Evolutionary conservation across 2,888 invertebrate species (phyloP).

Genomic region (Chaitophorus viminalis): DNA sequence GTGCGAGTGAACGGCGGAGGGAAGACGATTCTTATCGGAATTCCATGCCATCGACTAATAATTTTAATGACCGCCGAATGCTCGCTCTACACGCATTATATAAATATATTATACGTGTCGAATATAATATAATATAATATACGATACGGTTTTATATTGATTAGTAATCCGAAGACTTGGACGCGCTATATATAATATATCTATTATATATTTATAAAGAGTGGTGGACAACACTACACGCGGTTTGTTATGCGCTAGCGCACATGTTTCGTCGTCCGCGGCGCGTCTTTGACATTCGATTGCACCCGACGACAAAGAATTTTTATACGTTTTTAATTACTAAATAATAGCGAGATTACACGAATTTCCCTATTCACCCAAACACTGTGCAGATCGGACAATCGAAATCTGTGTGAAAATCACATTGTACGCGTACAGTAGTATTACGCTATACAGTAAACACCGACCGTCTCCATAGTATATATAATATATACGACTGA

Average conservation of each 20-base stretch:
- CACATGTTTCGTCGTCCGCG: neutral
- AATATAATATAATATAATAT: neutral
- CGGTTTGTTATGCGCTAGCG: neutral
- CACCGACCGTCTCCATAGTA: no score
- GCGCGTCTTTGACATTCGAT: constrained; percentile 24
- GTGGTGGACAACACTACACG: neutral
- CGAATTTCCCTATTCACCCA: neutral
- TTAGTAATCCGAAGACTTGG: constrained; percentile 1
- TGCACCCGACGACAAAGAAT: neutral
- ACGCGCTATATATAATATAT: neutral
- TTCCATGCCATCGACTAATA: neutral
- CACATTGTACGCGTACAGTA: no score
- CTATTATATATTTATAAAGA: no score
- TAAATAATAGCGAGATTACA: neutral
- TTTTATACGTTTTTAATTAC: constrained; percentile 39
- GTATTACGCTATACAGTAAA: no score
- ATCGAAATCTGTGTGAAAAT: no score
- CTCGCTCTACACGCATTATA: neutral
- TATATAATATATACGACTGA: no score
- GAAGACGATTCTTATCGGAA: neutral
- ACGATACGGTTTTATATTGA: neutral
- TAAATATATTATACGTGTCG: neutral
- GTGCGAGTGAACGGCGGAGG: neutral
- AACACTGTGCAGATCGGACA: no score
- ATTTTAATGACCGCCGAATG: neutral